These are phyloP conservation scores for Radopholus similis DNA, from an alignment of 1,140 invertebrate genomes.

Conservation along the genomic window DNA sequence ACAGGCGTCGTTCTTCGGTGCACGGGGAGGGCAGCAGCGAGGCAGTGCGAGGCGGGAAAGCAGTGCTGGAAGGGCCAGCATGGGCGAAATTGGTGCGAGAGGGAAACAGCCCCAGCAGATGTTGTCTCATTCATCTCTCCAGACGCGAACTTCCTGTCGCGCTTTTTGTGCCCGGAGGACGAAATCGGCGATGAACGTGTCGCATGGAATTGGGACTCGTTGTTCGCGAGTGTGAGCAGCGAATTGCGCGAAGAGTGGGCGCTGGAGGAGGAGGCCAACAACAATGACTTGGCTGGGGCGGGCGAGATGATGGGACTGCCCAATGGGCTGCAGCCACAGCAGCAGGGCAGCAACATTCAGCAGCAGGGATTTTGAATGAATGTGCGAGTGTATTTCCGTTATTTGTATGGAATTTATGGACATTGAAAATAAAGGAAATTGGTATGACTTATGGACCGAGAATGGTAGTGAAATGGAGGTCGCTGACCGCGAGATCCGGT, in stretches of 20 bases:
- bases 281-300: background rate
- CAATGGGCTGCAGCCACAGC: no score
- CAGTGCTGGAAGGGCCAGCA: background rate
- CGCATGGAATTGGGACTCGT: slow-evolving; percentile 33
- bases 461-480: no score
- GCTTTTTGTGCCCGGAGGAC: slow-evolving; percentile 30
- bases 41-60: background rate
- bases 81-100: background rate
- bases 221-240: slow-evolving; percentile 21
- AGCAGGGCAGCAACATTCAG: no score
- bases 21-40: background rate
- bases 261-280: slow-evolving; percentile 21
- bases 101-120: background rate
- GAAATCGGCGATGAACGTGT: slow-evolving; percentile 22
- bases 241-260: slow-evolving; percentile 32
- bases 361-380: no score
- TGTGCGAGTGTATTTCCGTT: no score
- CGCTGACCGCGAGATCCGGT: no score
- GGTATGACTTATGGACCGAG: no score
- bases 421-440: no score
- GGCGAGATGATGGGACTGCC: no score
- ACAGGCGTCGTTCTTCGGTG: background rate
- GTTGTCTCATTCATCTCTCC: background rate
- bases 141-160: slow-evolving; percentile 28
- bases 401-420: no score